Evolutionary conservation across 2,888 invertebrate genomes (phyloP).

Genomic region (Plagodis pulveraria): DNA sequence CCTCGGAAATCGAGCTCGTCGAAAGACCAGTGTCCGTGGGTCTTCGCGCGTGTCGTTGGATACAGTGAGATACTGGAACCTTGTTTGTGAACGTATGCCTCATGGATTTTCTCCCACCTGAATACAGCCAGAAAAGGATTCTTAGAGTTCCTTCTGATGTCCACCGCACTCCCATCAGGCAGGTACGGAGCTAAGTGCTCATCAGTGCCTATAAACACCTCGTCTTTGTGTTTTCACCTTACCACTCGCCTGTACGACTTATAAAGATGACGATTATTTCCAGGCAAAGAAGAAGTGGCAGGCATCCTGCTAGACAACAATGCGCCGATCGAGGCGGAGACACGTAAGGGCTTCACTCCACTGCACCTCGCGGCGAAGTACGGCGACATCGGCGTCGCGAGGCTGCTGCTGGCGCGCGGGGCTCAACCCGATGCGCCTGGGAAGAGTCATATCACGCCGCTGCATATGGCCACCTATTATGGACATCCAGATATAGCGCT

Average conservation of each 20-base stretch:
- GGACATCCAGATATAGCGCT: conserved; percentile 96
- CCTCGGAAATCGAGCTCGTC: too few relatives aligned
- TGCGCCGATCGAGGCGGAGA: conserved; percentile 95
- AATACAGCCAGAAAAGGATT: too few relatives aligned
- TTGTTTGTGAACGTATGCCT: too few relatives aligned
- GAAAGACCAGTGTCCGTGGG: too few relatives aligned
- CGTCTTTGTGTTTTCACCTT: too few relatives aligned
- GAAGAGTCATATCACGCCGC: conserved; percentile 96
- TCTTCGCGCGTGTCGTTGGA: too few relatives aligned
- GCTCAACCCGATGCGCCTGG: conserved; percentile 95
- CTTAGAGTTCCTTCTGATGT: too few relatives aligned
- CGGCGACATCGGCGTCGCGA: conserved; percentile 95
- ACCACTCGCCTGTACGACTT: not conserved
- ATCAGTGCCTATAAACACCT: too few relatives aligned
- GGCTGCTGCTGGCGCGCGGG: conserved; percentile 93
- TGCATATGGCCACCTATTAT: conserved; percentile 99
- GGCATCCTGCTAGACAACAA: conserved; percentile 95
- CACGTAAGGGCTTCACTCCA: conserved; percentile 98
- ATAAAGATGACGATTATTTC: not conserved
- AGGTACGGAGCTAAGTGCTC: too few relatives aligned
- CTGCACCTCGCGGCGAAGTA: conserved; percentile 98
- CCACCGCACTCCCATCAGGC: too few relatives aligned
- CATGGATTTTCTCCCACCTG: too few relatives aligned
- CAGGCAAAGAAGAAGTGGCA: conserved; percentile 94
- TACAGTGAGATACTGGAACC: too few relatives aligned